phyloP scores from a whole-genome alignment of 2,888 invertebrate genomes.

The Sinohyriopsis cumingii region DNA sequence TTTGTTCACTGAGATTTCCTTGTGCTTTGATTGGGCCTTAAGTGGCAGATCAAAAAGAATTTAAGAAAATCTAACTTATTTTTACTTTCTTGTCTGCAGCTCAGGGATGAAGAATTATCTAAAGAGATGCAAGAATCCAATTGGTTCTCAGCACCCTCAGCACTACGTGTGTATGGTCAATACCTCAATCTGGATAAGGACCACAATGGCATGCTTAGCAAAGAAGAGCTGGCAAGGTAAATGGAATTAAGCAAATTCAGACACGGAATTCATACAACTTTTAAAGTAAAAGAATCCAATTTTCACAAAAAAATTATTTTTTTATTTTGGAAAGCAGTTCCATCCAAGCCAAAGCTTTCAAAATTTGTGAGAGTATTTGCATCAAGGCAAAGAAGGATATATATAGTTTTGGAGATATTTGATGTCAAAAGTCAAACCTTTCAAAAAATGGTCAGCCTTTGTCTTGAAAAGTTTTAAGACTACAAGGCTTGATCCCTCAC shows the following conservation, averaged over 20 bases:
- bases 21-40: too few species aligned
- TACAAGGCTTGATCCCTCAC: too few species aligned
- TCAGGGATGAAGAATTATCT: conserved; percentile 87
- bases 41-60: too few species aligned
- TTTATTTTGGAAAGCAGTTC: background rate
- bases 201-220: conserved; percentile 94
- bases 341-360: background rate
- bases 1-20: too few species aligned
- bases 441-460: too few species aligned
- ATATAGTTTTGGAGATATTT: too few species aligned
- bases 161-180: conserved; percentile 92
- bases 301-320: background rate
- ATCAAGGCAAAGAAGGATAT: too few species aligned
- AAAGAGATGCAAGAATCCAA: conserved; percentile 86
- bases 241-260: conserved; percentile 1
- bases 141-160: conserved; percentile 74
- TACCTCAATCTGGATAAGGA: conserved; percentile 94
- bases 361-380: background rate
- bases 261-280: background rate
- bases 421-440: too few species aligned
- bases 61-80: too few species aligned
- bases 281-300: background rate
- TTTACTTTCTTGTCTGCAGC: conserved; percentile 71
- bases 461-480: too few species aligned
- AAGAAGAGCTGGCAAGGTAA: conserved; percentile 89